Evolutionary conservation across 2,797 vertebrate species (phyloP), one percentile per base, ranked within the genome.

Genomic region (Notamacropus eugenii): DNA sequence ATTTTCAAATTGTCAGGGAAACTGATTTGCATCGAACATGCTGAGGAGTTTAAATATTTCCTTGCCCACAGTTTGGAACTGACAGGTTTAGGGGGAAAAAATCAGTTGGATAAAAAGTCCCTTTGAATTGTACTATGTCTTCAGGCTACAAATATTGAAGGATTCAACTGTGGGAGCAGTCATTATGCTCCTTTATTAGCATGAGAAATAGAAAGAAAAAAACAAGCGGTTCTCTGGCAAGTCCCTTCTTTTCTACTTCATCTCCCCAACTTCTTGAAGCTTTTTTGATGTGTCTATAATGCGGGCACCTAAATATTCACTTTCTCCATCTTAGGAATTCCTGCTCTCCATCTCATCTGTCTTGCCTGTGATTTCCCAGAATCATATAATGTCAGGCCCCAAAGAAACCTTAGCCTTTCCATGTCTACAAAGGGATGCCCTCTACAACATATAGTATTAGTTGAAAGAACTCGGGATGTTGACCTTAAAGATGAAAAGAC

Each of bases 51-150:
- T 94, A 95, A 97, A 96, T 28, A 91, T 4, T 93, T 92, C 5
- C 24, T 22, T 92, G 62, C 10, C 58, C 55, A 55, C 56, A 22
- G 90, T 92, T 95, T 93, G 95, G 16, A 90, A 93, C 91, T 96
- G 96, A 95, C 0, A 11, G 82, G 58, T 93, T 95, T 55, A 82
- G 95, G 74, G 22, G 74, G 93, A 93, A 97, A 98, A 46, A 98
- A 46, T 55, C 94, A 95, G 92, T 96, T 90, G 28, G 92, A 82
- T 93, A 90, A 94, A 93, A 96, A 94, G 94, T 94, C 93, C 50
- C 98, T 98, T 98, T 97, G 97, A 97, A 97, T 94, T 59, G 93
- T 58, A 28, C 95, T 90, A 4, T 90, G 91, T 97, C 97, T 97
- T 67, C 59, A 96, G 93, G 95, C 97, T 57, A 97, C 95, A 58